Evolutionary conservation across 53 echinoderm and acorn worm genomes (phyloP).

Genomic region (Luidia sarsii): DNA sequence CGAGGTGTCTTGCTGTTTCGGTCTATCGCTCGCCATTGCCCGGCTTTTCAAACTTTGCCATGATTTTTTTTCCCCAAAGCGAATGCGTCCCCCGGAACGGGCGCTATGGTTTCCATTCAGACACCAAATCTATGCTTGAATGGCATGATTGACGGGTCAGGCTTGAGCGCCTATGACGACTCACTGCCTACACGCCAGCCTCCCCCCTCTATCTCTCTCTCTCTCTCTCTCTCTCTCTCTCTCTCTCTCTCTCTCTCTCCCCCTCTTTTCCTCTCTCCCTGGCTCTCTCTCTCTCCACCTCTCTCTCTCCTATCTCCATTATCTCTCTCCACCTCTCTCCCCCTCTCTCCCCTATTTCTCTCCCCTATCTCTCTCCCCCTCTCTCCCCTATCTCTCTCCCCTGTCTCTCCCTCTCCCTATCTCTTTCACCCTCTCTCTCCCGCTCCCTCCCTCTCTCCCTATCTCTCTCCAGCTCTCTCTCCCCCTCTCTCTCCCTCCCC

Average conservation of each 20-base stretch:
- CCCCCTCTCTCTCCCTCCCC: not conserved
- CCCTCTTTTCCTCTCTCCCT: not conserved
- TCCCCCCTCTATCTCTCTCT: too few species aligned
- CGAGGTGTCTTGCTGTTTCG: conserved; percentile 34
- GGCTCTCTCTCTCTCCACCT: not conserved
- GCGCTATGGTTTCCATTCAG: conserved; percentile 6
- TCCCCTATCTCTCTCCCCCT: not conserved
- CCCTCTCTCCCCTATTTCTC: conserved; percentile 16
- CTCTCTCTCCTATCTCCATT: not conserved
- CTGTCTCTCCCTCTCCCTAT: too few species aligned
- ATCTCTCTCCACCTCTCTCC: not conserved
- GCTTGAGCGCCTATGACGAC: conserved; percentile 26
- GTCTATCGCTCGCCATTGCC: conserved; percentile 32
- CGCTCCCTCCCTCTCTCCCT: not conserved
- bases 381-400: conserved; percentile 11
- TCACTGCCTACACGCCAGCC: too few species aligned
- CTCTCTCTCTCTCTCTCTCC: conserved; percentile 8
- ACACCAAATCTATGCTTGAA: conserved; percentile 7
- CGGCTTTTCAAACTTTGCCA: conserved; percentile 17
- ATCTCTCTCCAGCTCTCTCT: not conserved
- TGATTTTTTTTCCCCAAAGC: conserved; percentile 33
- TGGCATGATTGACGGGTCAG: conserved; percentile 33
- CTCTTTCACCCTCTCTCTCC: not conserved
- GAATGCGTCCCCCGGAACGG: not conserved
- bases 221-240: not conserved